Evolutionary conservation across 2,113 vertebrate genomes (phyloP).

Genomic region (Butorides virescens): DNA sequence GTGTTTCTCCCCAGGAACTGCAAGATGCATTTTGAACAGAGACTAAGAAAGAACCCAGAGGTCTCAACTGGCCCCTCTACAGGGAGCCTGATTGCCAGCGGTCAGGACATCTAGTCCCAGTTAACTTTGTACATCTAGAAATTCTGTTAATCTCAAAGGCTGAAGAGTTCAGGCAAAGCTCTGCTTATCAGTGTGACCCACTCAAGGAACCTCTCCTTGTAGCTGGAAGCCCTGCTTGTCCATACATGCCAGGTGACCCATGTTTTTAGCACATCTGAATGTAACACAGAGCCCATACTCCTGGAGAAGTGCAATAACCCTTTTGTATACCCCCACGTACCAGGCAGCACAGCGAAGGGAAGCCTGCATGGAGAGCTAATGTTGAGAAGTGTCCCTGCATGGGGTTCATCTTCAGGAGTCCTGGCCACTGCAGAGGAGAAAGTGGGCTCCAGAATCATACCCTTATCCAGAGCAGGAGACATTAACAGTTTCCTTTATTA

Average conservation of each 20-base stretch:
- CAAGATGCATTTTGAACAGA: background rate
- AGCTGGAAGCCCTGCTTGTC: background rate
- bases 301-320: background rate
- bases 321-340: too few relatives aligned
- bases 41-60: background rate
- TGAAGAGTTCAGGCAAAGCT: background rate
- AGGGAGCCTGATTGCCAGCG: background rate
- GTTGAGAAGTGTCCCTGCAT: background rate
- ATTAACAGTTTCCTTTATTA: background rate
- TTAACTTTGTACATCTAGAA: background rate
- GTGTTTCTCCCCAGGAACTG: background rate
- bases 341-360: background rate
- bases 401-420: background rate
- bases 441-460: background rate
- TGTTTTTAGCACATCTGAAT: background rate
- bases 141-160: background rate
- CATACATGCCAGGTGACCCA: too few relatives aligned
- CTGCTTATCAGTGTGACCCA: background rate
- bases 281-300: background rate
- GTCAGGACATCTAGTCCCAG: background rate
- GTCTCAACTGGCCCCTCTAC: background rate
- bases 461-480: background rate
- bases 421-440: background rate
- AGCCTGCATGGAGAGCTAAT: background rate
- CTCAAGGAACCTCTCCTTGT: background rate